Percentiles rank a stretch among this genome's conserved stretches.
Evolutionary conservation across 2,113 vertebrate species (phyloP).

Genomic region (Turnix velox): DNA sequence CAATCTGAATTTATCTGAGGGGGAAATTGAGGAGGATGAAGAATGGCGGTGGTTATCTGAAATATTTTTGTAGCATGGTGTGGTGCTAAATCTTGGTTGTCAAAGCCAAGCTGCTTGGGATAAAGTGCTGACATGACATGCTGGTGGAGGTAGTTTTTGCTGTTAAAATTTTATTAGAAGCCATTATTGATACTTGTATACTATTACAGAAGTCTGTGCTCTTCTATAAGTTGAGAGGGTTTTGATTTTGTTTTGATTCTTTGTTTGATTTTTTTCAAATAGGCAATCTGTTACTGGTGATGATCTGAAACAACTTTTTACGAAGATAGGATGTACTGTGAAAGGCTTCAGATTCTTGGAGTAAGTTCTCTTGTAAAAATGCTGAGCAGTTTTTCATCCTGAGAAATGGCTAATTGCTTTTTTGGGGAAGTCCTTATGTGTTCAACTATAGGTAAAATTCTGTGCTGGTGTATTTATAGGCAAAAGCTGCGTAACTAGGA

Average conservation of each 20-base stretch:
- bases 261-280: not conserved
- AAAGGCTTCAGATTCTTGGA: conserved; percentile 81
- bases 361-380: conserved; percentile 70
- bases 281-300: conserved; percentile 80
- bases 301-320: conserved; percentile 83
- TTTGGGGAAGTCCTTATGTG: not conserved
- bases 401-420: not conserved
- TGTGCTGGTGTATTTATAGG: not conserved
- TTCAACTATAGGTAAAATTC: not conserved
- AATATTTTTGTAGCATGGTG: not conserved
- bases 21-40: not conserved
- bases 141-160: not conserved
- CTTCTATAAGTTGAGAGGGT: not conserved
- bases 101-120: not conserved
- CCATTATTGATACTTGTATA: not conserved
- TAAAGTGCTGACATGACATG: not conserved
- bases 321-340: conserved; percentile 77
- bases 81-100: not conserved
- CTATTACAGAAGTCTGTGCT: not conserved
- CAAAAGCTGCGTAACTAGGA: not conserved
- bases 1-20: not conserved
- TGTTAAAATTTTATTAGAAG: not conserved
- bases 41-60: not conserved
- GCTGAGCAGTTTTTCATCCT: not conserved
- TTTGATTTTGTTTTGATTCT: not conserved